Conservation (phyloP, 1,140 invertebrate genomes). For the Aphaenogaster rudis region DNA sequence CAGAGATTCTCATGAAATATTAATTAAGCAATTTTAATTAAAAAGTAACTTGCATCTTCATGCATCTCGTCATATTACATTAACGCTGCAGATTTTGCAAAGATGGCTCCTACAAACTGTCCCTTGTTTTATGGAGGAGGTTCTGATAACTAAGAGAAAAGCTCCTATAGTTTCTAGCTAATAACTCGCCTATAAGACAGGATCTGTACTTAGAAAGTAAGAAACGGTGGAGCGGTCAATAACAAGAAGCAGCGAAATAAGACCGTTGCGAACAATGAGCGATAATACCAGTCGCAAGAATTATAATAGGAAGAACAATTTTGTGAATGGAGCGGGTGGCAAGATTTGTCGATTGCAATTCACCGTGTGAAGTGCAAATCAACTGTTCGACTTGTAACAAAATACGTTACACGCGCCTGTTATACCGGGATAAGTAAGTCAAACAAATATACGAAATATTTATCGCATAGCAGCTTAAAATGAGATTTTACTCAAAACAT, state of each 20-base stretch:
- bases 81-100: slow-evolving; percentile 17
- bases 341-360: neutral
- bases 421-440: neutral
- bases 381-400: neutral
- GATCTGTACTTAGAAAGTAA: neutral
- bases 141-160: neutral
- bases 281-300: neutral
- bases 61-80: neutral
- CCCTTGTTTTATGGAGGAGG: neutral
- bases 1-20: neutral
- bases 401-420: neutral
- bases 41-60: slow-evolving; percentile 16
- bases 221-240: neutral
- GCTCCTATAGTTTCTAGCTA: neutral
- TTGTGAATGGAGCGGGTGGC: neutral
- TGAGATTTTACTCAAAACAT: neutral
- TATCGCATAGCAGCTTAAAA: neutral
- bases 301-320: neutral
- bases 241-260: slow-evolving; percentile 31
- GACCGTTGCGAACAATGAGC: neutral
- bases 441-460: neutral
- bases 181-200: slow-evolving; percentile 9
- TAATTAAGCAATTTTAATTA: slow-evolving; percentile 18
- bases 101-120: neutral
- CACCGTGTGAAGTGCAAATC: neutral